Base-by-base conservation (phyloP, 2,888 invertebrate genomes). In the Acrocyrtus sp. region DNA sequence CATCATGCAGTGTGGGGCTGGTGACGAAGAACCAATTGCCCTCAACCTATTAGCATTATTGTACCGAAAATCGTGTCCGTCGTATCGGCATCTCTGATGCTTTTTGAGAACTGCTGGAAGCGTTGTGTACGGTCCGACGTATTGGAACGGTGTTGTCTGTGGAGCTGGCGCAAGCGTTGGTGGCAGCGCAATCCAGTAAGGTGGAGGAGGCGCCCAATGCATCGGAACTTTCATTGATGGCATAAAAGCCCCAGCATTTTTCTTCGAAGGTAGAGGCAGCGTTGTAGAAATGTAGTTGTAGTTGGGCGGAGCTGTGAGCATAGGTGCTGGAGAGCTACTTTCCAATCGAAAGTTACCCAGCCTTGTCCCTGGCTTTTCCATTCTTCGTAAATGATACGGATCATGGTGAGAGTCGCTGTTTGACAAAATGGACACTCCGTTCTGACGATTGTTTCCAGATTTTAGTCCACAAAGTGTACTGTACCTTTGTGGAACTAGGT, bases 101-200 rank as follows among this genome's bases (percentile, higher is more conserved):
- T 69, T 69, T 24, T 53, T 60, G 8, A 69, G 29, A 26, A 69
- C 69, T 29, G 69, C 69, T 45, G 69, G 69, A 6, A 69, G 45
- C 27, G 69, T 69, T 5, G 69, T 69, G 21, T 69, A 69, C 4
- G 69, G 61, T 17, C 57, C 51, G 12, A 69, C 39, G 41, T 69
- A 69, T 48, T 65, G 65, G 61, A 69, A 61, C 4, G 34, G n/a
- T 26, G 60, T 45, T 48, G 69, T 54, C n/a, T n/a, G n/a, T n/a
- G n/a, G n/a, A 24, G 68, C 60, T n/a, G 27, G 68, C 26, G 68
- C 43, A 34, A 69, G 53, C 1, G 47, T 47, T 6, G 69, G 61
- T 54, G 69, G 61, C 17, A 69, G 56, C 27, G 69, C 69, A 48
- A 69, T 69, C 69, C 69, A 69, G 56, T 69, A 69, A n/a, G 61